These are phyloP conservation scores for Dynastes maya DNA, from an alignment of 2,888 invertebrate species.

Conservation along the genomic window DNA sequence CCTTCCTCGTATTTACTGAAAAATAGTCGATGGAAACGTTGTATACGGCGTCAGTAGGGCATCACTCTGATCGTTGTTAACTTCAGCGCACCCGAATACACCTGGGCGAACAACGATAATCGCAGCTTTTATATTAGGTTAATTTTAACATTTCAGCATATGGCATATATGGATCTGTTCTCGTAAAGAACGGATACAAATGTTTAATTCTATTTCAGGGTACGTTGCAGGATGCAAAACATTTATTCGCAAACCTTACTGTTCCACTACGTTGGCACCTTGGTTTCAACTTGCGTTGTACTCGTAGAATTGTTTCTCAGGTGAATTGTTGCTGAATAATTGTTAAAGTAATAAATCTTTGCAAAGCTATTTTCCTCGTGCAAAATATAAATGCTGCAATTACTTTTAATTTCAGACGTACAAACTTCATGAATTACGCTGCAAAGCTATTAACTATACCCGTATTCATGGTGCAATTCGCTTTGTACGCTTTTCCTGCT, in stretches of 20 bases:
- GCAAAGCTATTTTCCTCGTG: not conserved
- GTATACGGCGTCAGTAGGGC: too few relatives aligned
- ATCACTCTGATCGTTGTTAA: too few relatives aligned
- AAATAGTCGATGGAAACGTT: too few relatives aligned
- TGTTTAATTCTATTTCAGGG: not conserved
- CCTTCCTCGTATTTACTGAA: too few relatives aligned
- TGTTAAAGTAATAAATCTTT: not conserved
- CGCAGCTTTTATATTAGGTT: too few relatives aligned
- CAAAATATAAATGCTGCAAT: too few relatives aligned
- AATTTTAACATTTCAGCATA: too few relatives aligned
- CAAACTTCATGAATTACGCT: not conserved
- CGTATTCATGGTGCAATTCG: slow-evolving; percentile 2
- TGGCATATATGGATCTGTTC: too few relatives aligned
- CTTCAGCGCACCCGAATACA: too few relatives aligned
- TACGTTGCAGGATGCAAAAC: not conserved
- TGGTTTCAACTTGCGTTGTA: not conserved
- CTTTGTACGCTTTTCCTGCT: slow-evolving; percentile 11
- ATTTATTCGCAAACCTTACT: slow-evolving; percentile 6
- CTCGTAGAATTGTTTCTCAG: not conserved
- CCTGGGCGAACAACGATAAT: too few relatives aligned
- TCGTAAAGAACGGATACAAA: too few relatives aligned
- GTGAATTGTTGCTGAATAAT: not conserved
- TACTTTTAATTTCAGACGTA: not conserved
- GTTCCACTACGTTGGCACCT: slow-evolving; percentile 19
- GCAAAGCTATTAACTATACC: not conserved